Evolutionary conservation across 1,140 invertebrate species (phyloP).

Genomic region (Papilio machaon): DNA sequence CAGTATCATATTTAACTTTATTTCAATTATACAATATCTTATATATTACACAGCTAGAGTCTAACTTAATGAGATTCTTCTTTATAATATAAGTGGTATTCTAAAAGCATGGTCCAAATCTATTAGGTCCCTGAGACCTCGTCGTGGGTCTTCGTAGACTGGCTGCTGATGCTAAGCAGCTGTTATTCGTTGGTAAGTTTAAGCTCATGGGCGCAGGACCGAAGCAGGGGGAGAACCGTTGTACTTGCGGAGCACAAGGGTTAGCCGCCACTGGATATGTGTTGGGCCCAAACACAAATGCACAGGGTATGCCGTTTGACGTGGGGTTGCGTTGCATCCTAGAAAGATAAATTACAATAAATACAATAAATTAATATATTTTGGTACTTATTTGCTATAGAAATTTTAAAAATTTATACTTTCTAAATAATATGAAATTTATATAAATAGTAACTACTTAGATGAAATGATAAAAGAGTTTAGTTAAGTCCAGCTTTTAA

Average conservation of each 20-base stretch:
- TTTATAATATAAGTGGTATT: neutral
- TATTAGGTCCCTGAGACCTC: conserved; percentile 4
- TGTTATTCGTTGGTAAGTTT: neutral
- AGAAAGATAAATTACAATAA: neutral
- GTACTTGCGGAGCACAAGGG: conserved; percentile 8
- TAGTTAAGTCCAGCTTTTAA: too few species aligned
- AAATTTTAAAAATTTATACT: neutral
- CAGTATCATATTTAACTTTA: neutral
- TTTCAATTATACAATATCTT: neutral
- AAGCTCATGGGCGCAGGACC: neutral
- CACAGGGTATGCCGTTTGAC: neutral
- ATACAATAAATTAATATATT: neutral
- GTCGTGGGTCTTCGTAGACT: conserved; percentile 5
- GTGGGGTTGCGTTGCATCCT: conserved; percentile 16
- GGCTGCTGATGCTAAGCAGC: neutral
- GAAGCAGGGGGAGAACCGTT: conserved; percentile 18
- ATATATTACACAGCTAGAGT: neutral
- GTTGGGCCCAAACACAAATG: neutral
- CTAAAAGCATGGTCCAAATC: conserved; percentile 22
- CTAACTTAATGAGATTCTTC: neutral
- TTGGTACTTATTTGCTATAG: neutral
- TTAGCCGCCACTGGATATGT: neutral
- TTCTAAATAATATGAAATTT: too few species aligned
- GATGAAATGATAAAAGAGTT: too few species aligned
- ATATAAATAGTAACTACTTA: too few species aligned